Base-by-base conservation (phyloP, 2,113 vertebrate genomes). In the Antechinus flavipes region DNA sequence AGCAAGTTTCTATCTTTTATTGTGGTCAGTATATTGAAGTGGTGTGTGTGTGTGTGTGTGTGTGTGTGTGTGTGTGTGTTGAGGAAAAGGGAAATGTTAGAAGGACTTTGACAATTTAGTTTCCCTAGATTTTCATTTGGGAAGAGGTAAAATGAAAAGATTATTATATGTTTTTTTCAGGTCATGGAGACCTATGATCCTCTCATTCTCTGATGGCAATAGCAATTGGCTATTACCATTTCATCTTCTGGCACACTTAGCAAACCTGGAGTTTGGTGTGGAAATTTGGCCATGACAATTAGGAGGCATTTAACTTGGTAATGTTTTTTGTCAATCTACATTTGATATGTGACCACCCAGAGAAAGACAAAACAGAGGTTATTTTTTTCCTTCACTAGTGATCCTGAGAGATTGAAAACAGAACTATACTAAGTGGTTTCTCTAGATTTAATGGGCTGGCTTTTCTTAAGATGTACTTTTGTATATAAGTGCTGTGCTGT, bases 21-120 rank as follows among this genome's bases (percentile, higher is more conserved):
- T 96, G 90, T 53, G 50, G 91, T 95, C 93, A 97, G 3, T 93
- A 95, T 94, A 89, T 92, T 90, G 92, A 95, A 91, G 68, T 98
- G n/a, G 49, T 49, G 49, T 49, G 49, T 49, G 49, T 49, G 49
- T 49, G 49, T 49, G 49, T 49, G 49, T 49, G 49, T 49, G 49
- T 49, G 49, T 49, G 49, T 49, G 49, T 49, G 49, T 49, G 7
- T 49, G 49, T 49, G 49, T 49, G 7, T 49, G 0, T 49, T 49
- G 49, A 5, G 49, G 47, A 49, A 49, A 49, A 47, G 6, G 49
- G 49, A 49, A 49, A 49, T 49, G 47, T 35, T 68, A 35, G 16
- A 42, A 76, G 35, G 27, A 19, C 35, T 76, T 42, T 76, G 68
- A n/a, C 68, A 6, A 8, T 42, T 22, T 22, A 76, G 35, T n/a